Evolutionary conservation across 2,797 vertebrate species (phyloP).

Genomic region (Phoxinus dragarum): DNA sequence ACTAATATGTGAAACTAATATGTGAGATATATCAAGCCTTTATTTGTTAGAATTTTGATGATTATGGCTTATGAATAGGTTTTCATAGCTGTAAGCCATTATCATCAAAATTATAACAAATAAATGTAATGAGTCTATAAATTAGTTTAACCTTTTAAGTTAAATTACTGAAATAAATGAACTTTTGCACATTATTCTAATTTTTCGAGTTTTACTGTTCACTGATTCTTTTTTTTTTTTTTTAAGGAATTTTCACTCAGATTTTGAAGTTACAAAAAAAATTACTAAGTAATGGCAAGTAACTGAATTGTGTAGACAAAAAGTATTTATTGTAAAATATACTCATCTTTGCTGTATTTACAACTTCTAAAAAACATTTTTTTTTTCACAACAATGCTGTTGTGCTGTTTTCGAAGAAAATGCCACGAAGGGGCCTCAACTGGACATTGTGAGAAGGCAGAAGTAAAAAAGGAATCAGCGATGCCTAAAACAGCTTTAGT

Average conservation of each 20-base stretch:
- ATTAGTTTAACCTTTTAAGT: too few species aligned
- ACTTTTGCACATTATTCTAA: too few species aligned
- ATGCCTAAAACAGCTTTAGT: neutral
- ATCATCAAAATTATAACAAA: too few species aligned
- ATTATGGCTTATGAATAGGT: too few species aligned
- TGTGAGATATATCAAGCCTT: too few species aligned
- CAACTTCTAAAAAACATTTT: neutral
- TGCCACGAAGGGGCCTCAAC: neutral
- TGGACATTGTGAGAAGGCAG: neutral
- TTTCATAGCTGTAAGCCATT: too few species aligned
- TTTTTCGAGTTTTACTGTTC: neutral
- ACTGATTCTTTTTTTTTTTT: neutral
- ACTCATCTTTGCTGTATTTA: neutral
- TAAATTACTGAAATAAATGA: too few species aligned
- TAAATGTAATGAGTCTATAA: too few species aligned
- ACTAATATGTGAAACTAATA: too few species aligned
- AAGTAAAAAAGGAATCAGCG: neutral
- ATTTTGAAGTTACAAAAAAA: neutral
- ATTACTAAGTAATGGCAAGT: neutral
- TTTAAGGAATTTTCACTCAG: too few species aligned
- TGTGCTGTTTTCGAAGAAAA: neutral
- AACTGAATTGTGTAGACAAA: neutral
- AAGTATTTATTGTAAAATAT: neutral
- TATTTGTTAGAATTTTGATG: too few species aligned
- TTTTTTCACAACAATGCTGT: neutral